Percentiles rank a stretch among this genome's conserved stretches.
These are phyloP conservation scores for Glossophaga mutica DNA, from an alignment of 2,797 vertebrate species.

Conservation along the genomic window DNA sequence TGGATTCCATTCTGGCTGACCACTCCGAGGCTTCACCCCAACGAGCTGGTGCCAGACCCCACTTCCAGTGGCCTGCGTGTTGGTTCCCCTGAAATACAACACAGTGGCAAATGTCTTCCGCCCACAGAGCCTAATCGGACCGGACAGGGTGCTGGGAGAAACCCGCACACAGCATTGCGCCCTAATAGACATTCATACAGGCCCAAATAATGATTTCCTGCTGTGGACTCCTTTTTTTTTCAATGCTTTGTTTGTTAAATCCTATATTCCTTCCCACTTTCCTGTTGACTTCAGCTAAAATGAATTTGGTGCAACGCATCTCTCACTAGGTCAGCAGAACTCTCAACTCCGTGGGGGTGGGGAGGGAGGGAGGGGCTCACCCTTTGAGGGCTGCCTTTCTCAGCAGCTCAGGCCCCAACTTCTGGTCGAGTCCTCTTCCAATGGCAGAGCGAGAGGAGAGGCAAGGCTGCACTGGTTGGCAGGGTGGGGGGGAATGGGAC, in stretches of 20 bases:
- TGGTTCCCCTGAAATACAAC: conserved; percentile 57
- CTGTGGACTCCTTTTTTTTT: conserved; percentile 56
- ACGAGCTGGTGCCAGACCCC: conserved; percentile 68
- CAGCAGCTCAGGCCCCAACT: background rate
- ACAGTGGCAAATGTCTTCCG: conserved; percentile 71
- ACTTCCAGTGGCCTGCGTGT: conserved; percentile 74
- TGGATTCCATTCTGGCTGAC: conserved; percentile 70
- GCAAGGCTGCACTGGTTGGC: conserved; percentile 16
- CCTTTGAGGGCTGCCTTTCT: conserved; percentile 51
- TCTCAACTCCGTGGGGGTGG: conserved; percentile 57
- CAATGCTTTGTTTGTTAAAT: conserved; percentile 86
- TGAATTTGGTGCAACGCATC: conserved; percentile 76
- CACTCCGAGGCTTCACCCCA: conserved; percentile 59
- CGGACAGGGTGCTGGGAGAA: conserved; percentile 76
- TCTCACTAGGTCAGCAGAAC: conserved; percentile 82
- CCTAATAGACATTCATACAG: conserved; percentile 78
- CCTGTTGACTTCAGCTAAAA: conserved; percentile 85
- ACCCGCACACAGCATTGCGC: conserved; percentile 73
- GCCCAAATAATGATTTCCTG: conserved; percentile 84
- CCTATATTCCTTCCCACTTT: conserved; percentile 86
- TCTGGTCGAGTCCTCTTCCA: background rate
- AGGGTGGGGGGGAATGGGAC: background rate
- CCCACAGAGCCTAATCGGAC: conserved; percentile 74
- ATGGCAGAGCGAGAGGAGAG: conserved; percentile 14
- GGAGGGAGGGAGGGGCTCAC: conserved; percentile 73